These are phyloP conservation scores for Daphoenositta chrysoptera DNA, from an alignment of 2,113 vertebrate genomes.

Conservation along the genomic window DNA sequence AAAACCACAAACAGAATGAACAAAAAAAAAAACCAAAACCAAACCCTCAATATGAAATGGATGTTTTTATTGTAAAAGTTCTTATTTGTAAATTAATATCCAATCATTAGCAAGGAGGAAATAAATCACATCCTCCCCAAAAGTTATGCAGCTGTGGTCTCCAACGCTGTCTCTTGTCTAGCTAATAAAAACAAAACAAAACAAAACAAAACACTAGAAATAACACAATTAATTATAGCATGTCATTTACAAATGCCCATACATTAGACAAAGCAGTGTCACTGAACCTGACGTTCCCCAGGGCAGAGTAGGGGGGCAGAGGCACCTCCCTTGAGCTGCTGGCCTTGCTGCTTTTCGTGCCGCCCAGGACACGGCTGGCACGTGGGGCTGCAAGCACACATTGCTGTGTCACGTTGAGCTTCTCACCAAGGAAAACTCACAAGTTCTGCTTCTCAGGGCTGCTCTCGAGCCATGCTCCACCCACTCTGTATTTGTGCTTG, in stretches of 20 bases:
- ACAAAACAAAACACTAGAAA: neutral
- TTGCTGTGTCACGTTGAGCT: neutral
- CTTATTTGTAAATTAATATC: neutral
- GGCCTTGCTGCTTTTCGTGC: neutral
- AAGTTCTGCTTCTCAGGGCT: neutral
- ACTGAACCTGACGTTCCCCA: neutral
- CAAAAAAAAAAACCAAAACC: neutral
- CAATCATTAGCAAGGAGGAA: neutral
- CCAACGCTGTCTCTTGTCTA: neutral
- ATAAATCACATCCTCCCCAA: neutral
- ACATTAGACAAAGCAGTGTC: neutral
- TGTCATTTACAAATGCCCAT: neutral
- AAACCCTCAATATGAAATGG: neutral
- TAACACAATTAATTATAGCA: neutral
- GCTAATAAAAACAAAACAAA: neutral
- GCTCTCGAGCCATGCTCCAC: neutral
- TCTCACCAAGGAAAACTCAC: neutral
- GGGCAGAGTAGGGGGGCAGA: neutral
- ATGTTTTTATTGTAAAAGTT: neutral
- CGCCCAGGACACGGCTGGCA: rapidly evolving
- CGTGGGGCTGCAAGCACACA: neutral
- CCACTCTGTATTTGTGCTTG: neutral
- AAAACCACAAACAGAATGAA: neutral
- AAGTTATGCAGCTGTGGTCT: neutral
- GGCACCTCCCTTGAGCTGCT: neutral